Evolutionary conservation across 2,797 vertebrate genomes (phyloP), one percentile per base, ranked within the genome.

Genomic region (Ispidina lecontei): DNA sequence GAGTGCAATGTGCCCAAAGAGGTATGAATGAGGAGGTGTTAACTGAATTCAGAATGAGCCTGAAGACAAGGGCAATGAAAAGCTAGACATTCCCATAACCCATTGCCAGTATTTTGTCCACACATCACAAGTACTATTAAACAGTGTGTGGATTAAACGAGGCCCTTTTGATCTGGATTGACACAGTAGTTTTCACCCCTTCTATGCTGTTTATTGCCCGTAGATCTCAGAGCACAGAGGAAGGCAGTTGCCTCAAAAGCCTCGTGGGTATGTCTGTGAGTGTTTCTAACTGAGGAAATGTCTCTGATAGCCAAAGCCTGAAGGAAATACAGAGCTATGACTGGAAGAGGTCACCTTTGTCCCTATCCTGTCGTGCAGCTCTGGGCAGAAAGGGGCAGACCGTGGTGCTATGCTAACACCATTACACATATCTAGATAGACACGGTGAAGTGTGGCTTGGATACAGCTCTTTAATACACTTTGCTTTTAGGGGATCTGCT

Each of bases 21-120:
- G 43, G 78, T 91, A 62, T 77, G 90, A 83, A 73, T 69, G 87
- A 91, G 62, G 82, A 89, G 65, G 70, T 86, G 59, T 77, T 88
- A 87, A 74, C 52, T 60, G 73, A 84, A 91, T 90, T 93, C 4
- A 1, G 69, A 92, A 89, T 84, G 49, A 90, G 60, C 37, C 77
- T 78, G 43, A 92, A 84, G 49, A 91, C 14, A 84, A 85, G 33
- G 43, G 29, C 55, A 76, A 8, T 59, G 41, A 87, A 90, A 90
- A 93, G 13, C 58, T 87, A n/a, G 71, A 64, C 14, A 8, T 73
- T 88, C 51, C n/a, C 47, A 35, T 65, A 77, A 56, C 22, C 11
- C 6, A 17, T 41, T 58, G 55, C 25, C 65, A 84, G 35, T 85
- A 44, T 70, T 86, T 86, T 86, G 55, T 74, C 68, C 68, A 65